Percentiles rank a stretch among this genome's conserved stretches.
phyloP scores from a whole-genome alignment of 2,113 vertebrate species.

The Limanda limanda region DNA sequence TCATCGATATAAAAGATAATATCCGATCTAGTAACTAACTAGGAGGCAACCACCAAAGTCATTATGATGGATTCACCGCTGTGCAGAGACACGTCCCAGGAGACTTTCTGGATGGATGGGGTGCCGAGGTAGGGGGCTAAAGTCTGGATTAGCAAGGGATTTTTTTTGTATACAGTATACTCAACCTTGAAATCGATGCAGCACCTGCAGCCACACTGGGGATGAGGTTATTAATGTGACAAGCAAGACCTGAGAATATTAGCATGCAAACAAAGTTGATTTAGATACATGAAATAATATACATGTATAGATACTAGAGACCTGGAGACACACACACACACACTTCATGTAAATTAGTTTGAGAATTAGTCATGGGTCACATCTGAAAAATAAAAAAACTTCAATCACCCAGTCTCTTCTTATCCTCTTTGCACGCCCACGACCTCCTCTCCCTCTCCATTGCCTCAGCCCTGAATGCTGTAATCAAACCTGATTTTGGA shows the following conservation, averaged over 20 bases:
- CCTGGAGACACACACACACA: constrained; percentile 7
- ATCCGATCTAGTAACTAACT: background rate
- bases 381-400: constrained; percentile 26
- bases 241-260: constrained; percentile 9
- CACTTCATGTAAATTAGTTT: background rate
- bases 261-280: constrained; percentile 3
- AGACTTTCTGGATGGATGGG: constrained; percentile 37
- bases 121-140: constrained; percentile 19
- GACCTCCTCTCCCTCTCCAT: constrained; percentile 18
- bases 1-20: too few species aligned
- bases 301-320: background rate
- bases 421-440: constrained; percentile 3
- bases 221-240: constrained; percentile 15
- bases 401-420: constrained; percentile 28
- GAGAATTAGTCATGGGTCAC: constrained; percentile 36
- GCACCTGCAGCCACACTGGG: background rate
- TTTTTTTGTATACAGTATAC: constrained; percentile 13
- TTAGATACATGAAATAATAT: constrained; percentile 3
- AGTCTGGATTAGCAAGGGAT: constrained; percentile 49
- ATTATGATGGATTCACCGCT: background rate
- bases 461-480: constrained; percentile 46
- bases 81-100: constrained; percentile 10
- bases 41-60: background rate
- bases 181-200: constrained; percentile 40
- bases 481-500: constrained; percentile 62